Base-by-base conservation (phyloP, 2,113 vertebrate genomes). In the Geococcyx californianus region DNA sequence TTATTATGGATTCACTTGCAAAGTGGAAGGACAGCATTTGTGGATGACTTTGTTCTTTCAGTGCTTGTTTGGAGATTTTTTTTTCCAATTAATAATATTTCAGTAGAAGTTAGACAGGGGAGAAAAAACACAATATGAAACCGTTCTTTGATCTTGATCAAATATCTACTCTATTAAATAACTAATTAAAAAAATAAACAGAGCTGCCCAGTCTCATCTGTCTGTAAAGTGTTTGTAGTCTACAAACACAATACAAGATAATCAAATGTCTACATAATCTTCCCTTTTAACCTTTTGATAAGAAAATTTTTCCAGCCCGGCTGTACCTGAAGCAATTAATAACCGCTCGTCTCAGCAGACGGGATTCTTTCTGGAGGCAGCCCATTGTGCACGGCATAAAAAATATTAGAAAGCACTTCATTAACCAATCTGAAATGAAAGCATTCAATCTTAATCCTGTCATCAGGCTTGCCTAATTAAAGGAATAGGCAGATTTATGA, bases 401-500 rank as follows among this genome's bases (percentile, higher is more conserved):
- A 63, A 45, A 19, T 14, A 60, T 76, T 70, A 34, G 70, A 79
- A 77, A 89, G 60, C 60, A 87, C 80, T 94, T 97, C 90, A 96
- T 93, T 95, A 96, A 83, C 93, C 85, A 25, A 47, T 45, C 64
- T 91, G 66, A 80, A 91, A 96, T 84, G 94, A 91, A 86, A 93
- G 83, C 63, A 73, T 52, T 97, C 94, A 90, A 90, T 95, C 93
- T 93, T 93, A 80, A 93, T 87, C 96, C 96, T 93, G 95, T 87
- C 95, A 94, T 74, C 73, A 77, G 73, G 47, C 52, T 62, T 93
- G 94, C 82, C 87, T 95, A 96, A 97, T 97, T 96, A 98, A 93
- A 95, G 96, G 80, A 95, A 93, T 4, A 52, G 81, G 70, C 74
- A 93, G 95, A 96, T 96, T 97, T 97, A 97, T 97, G 96, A 90